Evolutionary conservation across 2,797 vertebrate genomes (phyloP), one percentile per base, ranked within the genome.

Genomic region (Mus spretus): DNA sequence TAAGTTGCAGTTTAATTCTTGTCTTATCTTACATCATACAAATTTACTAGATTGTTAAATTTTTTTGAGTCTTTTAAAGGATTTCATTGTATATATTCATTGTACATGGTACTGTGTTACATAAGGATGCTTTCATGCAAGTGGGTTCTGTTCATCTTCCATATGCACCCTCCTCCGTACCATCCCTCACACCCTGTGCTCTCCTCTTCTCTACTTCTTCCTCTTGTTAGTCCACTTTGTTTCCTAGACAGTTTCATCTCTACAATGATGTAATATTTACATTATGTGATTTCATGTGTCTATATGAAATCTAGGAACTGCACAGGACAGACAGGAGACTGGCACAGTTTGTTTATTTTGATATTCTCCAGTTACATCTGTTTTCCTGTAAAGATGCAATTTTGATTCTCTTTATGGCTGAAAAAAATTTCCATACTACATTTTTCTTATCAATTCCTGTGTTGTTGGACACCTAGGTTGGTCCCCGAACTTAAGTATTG

Each of bases 1-100:
- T 99, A 98, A 98, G 99, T 97, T 90, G 19, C 79, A 37, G 67
- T 95, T 40, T 88, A 81, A 63, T 82, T 80, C n/a, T 89, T 91
- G 20, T 59, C 65, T 92, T 81, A 40, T 59, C 65, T 92, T 81
- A n/a, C 72, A n/a, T 50, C 53, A 6, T 90, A 61, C 8, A 92
- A 0, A 90, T 88, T 40, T 93, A 72, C 40, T 93, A 17, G 67
- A 88, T 20, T 57, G 57, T 57, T 74, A 74, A 55, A 17, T 72
- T 89, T 40, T 89, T 78, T 77, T 75, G 37, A 34, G 70, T 40
- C 34, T 26, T 53, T 87, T 57, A 70, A 87, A 72, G 26, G 50
- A 37, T n/a, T 40, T 74, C 14, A 47, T 47, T 20, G 15, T 13
- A 44, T 53, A 15, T 50, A 74, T 47, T n/a, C 28, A 78, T 17